Evolutionary conservation across 64 coral and sea anemone genomes (phyloP).

Genomic region (Pocillopora damicornis): DNA sequence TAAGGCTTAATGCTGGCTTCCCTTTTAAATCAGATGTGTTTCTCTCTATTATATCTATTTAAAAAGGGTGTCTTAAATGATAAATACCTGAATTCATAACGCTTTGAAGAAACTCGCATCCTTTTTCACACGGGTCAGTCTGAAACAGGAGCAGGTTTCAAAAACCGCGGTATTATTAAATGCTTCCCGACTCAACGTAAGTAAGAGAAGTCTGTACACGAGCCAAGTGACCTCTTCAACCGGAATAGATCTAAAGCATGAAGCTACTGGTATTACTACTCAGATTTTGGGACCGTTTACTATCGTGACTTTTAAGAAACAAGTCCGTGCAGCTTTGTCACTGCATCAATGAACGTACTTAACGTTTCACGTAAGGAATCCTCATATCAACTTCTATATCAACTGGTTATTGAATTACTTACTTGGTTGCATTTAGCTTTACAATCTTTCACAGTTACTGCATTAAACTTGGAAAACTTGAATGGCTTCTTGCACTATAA

Average conservation of each 20-base stretch:
- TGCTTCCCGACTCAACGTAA: background rate
- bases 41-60: background rate
- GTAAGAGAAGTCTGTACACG: background rate
- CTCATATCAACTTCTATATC: background rate
- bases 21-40: no score
- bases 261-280: no score
- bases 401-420: background rate
- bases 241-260: no score
- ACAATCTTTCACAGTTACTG: background rate
- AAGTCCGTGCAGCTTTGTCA: no score
- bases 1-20: background rate
- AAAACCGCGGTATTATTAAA: background rate
- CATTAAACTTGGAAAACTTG: background rate
- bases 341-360: no score
- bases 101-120: slow-evolving; percentile 3
- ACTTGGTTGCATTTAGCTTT: background rate
- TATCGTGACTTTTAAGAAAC: no score
- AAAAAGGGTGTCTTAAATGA: background rate
- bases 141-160: background rate
- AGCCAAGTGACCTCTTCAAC: no score
- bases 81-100: background rate
- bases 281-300: no score
- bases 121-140: slow-evolving; percentile 6
- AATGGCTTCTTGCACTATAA: background rate
- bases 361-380: background rate